Percentiles rank a stretch among this genome's conserved stretches.
These are phyloP conservation scores for Pristionchus mayeri DNA, from an alignment of 2,888 invertebrate species.

Conservation along the genomic window DNA sequence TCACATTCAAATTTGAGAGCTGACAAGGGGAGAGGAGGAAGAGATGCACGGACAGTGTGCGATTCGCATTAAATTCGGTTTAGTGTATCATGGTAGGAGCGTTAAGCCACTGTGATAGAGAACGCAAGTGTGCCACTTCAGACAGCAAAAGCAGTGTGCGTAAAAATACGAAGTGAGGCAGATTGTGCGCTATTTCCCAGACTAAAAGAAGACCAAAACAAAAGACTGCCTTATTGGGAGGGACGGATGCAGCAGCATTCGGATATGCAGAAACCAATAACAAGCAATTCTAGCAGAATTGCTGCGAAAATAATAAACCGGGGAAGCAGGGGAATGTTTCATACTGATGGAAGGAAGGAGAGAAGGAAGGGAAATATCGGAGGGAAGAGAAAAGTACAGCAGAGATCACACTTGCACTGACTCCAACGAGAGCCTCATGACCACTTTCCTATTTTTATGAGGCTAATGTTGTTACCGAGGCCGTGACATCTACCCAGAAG, in stretches of 20 bases:
- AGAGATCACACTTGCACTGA: not conserved
- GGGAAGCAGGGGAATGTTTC: not conserved
- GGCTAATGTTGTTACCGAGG: too few relatives aligned
- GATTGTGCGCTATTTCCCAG: not conserved
- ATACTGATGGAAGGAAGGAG: not conserved
- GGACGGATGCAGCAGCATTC: too few relatives aligned
- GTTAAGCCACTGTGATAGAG: not conserved
- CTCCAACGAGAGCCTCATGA: not conserved
- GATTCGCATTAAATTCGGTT: not conserved
- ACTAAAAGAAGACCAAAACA: not conserved
- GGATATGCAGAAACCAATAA: too few relatives aligned
- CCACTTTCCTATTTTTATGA: too few relatives aligned
- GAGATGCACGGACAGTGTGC: not conserved
- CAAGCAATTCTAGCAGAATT: too few relatives aligned
- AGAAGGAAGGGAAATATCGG: not conserved
- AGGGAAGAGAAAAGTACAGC: not conserved
- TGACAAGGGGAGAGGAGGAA: too few relatives aligned
- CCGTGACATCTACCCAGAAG: too few relatives aligned
- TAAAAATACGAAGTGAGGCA: not conserved
- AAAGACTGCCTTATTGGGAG: not conserved
- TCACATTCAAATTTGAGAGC: too few relatives aligned
- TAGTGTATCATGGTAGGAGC: not conserved
- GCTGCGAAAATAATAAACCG: too few relatives aligned
- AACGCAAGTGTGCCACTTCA: not conserved
- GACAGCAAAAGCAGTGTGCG: not conserved